These are phyloP conservation scores for Limnephilus marmoratus DNA, from an alignment of 2,888 invertebrate species.

Conservation along the genomic window DNA sequence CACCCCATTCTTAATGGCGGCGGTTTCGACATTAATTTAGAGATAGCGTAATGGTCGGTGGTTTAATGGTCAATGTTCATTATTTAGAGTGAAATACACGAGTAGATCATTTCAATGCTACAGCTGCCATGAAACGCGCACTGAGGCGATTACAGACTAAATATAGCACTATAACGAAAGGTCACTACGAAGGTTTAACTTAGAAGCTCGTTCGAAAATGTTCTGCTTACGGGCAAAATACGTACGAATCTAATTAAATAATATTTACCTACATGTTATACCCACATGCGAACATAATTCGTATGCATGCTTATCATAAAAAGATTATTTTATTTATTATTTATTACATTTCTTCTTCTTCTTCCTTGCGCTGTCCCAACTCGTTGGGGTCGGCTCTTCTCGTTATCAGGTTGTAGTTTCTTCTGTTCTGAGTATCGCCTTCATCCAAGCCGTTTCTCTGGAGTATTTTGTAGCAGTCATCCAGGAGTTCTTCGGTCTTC, in stretches of 20 bases:
- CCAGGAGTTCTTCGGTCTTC: too few relatives aligned
- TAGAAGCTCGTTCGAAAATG: neutral
- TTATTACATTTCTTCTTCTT: too few relatives aligned
- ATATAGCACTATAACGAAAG: neutral
- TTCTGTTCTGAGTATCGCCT: too few relatives aligned
- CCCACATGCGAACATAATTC: too few relatives aligned
- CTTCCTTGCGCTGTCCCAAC: too few relatives aligned
- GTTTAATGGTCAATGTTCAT: neutral
- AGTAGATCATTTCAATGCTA: neutral
- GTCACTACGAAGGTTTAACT: neutral
- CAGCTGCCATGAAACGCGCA: neutral
- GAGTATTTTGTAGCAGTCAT: too few relatives aligned
- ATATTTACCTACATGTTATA: neutral
- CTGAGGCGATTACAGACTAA: neutral
- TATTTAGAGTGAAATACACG: neutral
- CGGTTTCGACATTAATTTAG: constrained; percentile 2
- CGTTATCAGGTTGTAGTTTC: too few relatives aligned
- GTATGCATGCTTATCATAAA: neutral
- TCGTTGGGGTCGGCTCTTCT: too few relatives aligned
- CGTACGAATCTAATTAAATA: neutral
- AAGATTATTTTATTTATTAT: neutral
- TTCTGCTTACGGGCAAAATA: neutral
- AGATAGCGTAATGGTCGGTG: neutral
- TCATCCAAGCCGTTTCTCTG: too few relatives aligned
- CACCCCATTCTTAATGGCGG: neutral